Evolutionary conservation across 2,888 invertebrate genomes (phyloP), one percentile per base, ranked within the genome.

Genomic region (Tenthredo notha): DNA sequence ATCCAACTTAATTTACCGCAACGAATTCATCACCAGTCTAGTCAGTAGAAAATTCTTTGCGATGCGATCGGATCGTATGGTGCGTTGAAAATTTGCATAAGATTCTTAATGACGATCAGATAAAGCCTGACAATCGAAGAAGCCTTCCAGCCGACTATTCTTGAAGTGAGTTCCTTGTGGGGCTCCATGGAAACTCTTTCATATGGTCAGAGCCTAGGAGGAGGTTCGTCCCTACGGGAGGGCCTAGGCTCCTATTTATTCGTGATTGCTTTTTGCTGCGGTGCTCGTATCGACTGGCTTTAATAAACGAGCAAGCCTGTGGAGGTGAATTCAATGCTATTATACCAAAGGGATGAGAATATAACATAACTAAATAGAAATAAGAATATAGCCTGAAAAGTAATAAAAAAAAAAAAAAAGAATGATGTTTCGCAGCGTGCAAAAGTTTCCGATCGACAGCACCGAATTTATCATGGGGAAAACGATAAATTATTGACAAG

Each of bases 201-300:
- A 77, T 18, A 54, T 54, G 29, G 29, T 15, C 12, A 40, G 29
- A 37, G 50, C 40, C 61, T 80, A 40, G 54, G 61, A 61, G 33
- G 33, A 61, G 54, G 40, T 80, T 61, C 58, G 37, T 80, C 80
- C 40, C 80, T 21, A 61, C 80, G 80, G 80, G 61, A 61, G 80
- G 80, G 58, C 80, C 15, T n/a, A 37, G 37, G 21, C 58, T 9
- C 15, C 80, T 80, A 80, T 61, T 80, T 80, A 50, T 80, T 40
- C 80, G 58, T 80, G 61, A 80, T 61, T 80, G 80, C 80, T 37
- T 80, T 61, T 80, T 37, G 37, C 80, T 40, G 18, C 12, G 21
- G 21, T 77, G 40, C 40, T 80, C n/a, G 80, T 80, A 80, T 80
- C 80, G 80, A 80, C 80, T 80, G 80, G 80, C n/a, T 80, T 40